Evolutionary conservation across 2,888 invertebrate genomes (phyloP), one percentile per base, ranked within the genome.

Genomic region (Ochropleura leucogaster): DNA sequence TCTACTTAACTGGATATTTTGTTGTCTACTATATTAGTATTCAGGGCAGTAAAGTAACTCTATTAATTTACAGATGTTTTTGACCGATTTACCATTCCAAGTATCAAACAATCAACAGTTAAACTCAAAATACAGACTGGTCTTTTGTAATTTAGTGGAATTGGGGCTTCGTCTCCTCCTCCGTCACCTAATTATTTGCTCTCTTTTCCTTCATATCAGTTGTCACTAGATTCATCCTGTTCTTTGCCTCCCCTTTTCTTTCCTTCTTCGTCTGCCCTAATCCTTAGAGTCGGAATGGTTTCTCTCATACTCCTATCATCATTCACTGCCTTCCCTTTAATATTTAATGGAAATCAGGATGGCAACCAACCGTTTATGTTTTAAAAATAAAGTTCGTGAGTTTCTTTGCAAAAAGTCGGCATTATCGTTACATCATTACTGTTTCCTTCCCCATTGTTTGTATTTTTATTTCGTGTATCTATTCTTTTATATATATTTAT

Each of bases 1-100:
- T 16, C 4, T n/a, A 71, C 6, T 59, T 20, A 47, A 44, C 44
- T 71, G 20, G 42, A 65, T 51, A 40, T 49, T 55, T 57, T 67
- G 55, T 63, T 51, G 42, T 60, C 57, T 65, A 63, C 47, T 6
- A 2, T 44, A 64, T 62, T 20, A 57, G 46, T 14, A 53, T 1
- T 65, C 4, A 30, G 7, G n/a, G 44, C 42, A 44, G 6, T 62
- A n/a, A 49, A 49, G 30, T 46, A 10, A 57, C 30, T 57, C 14
- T 44, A 12, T 0, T 44, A 62, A 62, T n/a, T 62, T 44, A n/a
- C 6, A n/a, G 44, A 44, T 12, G 18, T 2, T 60, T 60, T 42
- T 42, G 40, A 59, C 57, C 30, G 7, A 20, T 59, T 40, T 16
- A 59, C 4, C 40, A 59, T 7, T 16, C 40, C 8, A 40, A 40